Evolutionary conservation across 2,888 invertebrate genomes (phyloP), one percentile per base, ranked within the genome.

Genomic region (Agelastica alni): DNA sequence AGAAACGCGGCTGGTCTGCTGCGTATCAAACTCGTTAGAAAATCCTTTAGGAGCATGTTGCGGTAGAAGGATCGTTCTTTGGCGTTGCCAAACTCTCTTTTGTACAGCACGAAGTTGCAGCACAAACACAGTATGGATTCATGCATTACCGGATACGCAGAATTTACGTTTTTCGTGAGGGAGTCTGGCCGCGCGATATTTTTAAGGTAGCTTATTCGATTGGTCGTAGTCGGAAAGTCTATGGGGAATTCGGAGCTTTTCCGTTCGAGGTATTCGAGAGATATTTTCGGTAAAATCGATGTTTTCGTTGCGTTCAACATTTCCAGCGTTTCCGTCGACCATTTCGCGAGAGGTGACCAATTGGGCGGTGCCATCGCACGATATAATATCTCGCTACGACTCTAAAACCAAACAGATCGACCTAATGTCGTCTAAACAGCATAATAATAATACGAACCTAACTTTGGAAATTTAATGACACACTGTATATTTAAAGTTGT

Each of bases 91-190:
- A 60, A 52, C 6, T 69, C 58, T 30, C 74, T 77, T 73, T 88
- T 88, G 67, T 85, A 83, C 56, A 85, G 81, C 44, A 88, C 75
- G 72, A 86, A 88, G 54, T 81, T 79, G 4, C 85, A 80, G 70
- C 84, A 85, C 2, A 88, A 73, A 1, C 80, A 73, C 2, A 88
- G 59, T 5, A 83, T 83, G 43, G 84, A 79, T 68, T 88, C 88
- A 62, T 88, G 88, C 57, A 88, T 78, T 2, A 88, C 59, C 0
- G 88, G 87, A 70, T 88, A 88, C 83, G 2, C 83, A 0, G 86
- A 86, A 1, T 77, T 76, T 31, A 81, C 78, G 60, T 82, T 81
- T 53, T 70, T 75, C 55, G 67, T 66, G 14, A 74, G 58, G 34
- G 58, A 56, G 7, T 62, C 43, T 22, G 58, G 45, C 4, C 45